Evolutionary conservation across 1,140 invertebrate genomes (phyloP).

Genomic region (Metaphire vulgaris): DNA sequence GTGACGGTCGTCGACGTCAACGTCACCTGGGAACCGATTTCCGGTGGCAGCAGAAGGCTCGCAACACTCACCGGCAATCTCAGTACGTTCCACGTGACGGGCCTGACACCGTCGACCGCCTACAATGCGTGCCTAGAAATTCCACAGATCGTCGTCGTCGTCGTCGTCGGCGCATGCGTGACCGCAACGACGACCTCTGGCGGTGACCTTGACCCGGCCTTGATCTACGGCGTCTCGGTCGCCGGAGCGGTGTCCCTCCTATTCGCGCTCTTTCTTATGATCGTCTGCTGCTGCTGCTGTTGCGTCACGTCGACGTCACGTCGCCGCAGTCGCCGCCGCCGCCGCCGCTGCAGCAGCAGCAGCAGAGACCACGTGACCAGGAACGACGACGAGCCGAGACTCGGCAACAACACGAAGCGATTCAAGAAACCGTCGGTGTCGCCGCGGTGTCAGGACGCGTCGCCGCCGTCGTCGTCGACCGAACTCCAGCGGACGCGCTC

Average conservation of each 20-base stretch:
- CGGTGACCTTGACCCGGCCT: neutral
- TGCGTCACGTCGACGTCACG: neutral
- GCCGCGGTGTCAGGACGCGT: neutral
- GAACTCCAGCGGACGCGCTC: too few relatives aligned
- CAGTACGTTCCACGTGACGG: too few relatives aligned
- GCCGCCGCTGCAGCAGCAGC: too few relatives aligned
- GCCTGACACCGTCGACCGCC: too few relatives aligned
- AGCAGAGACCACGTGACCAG: neutral
- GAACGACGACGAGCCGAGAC: neutral
- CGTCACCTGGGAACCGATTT: too few relatives aligned
- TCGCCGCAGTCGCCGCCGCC: too few relatives aligned
- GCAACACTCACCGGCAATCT: too few relatives aligned
- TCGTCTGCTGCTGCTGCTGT: conserved; percentile 1
- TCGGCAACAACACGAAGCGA: neutral
- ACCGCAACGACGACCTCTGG: conserved; percentile 1
- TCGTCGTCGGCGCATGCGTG: neutral
- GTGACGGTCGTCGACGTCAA: too few relatives aligned
- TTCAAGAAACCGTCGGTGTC: too few relatives aligned
- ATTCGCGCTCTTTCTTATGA: neutral
- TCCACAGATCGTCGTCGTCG: neutral
- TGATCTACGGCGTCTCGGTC: neutral
- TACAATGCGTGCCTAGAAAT: neutral
- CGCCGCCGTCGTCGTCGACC: neutral
- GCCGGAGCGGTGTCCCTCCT: neutral
- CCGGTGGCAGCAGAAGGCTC: too few relatives aligned